Percentiles rank a stretch among this genome's conserved stretches.
These are phyloP conservation scores for Strigamia crassipes DNA, from an alignment of 2,888 invertebrate species.

Conservation along the genomic window DNA sequence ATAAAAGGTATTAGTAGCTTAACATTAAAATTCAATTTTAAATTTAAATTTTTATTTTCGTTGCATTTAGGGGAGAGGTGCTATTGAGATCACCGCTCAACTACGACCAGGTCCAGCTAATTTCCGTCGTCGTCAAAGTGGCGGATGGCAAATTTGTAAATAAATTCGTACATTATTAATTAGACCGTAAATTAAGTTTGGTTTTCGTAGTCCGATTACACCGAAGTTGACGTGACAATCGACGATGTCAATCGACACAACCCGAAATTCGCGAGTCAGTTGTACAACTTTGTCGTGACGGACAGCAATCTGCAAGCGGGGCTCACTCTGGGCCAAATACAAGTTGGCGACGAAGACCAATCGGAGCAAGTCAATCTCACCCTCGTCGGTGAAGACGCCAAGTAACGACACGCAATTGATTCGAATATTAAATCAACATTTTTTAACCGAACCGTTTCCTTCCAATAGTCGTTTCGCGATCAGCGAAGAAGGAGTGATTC, in stretches of 20 bases:
- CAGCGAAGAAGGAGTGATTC: slow-evolving; percentile 70
- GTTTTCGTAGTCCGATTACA: slow-evolving; percentile 75
- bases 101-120: slow-evolving; percentile 71
- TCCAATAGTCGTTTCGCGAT: slow-evolving; percentile 67
- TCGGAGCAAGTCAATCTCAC: slow-evolving; percentile 75
- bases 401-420: no score
- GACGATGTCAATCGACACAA: slow-evolving; percentile 92
- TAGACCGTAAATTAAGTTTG: background rate
- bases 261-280: slow-evolving; percentile 82
- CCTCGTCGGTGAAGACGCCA: slow-evolving; percentile 72
- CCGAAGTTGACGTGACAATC: slow-evolving; percentile 78
- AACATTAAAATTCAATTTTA: no score
- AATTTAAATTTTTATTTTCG: background rate
- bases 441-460: slow-evolving; percentile 50
- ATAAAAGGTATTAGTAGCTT: slow-evolving; percentile 45
- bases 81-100: slow-evolving; percentile 75
- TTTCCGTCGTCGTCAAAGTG: slow-evolving; percentile 78
- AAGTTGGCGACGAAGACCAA: slow-evolving; percentile 85
- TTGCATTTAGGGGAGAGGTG: slow-evolving; percentile 71
- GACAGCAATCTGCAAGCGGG: slow-evolving; percentile 52
- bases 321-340: slow-evolving; percentile 68
- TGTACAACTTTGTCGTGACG: slow-evolving; percentile 75
- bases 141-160: slow-evolving; percentile 76
- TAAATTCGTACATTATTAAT: no score
- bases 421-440: background rate